Evolutionary conservation across 1,140 invertebrate genomes (phyloP).

Genomic region (Drepana arcuata): DNA sequence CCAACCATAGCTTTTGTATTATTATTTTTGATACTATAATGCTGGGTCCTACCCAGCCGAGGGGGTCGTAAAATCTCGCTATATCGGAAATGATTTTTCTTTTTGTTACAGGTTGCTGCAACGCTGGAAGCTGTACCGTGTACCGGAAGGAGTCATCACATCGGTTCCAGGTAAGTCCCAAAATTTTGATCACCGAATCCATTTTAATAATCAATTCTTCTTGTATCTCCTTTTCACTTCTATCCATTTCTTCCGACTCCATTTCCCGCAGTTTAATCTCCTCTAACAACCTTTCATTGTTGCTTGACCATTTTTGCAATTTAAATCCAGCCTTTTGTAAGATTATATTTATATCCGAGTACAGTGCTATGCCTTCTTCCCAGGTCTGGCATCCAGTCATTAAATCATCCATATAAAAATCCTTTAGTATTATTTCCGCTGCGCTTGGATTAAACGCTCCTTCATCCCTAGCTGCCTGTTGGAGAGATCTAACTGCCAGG

Average conservation of each 20-base stretch:
- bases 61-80: slow-evolving; percentile 33
- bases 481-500: not conserved
- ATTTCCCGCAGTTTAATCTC: not conserved
- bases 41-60: slow-evolving; percentile 42
- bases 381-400: not conserved
- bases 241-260: not conserved
- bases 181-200: not conserved
- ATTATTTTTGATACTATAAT: slow-evolving; percentile 39
- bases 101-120: slow-evolving; percentile 12
- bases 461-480: not conserved
- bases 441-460: not conserved
- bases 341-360: not conserved
- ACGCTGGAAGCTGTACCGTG: not conserved
- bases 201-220: not conserved
- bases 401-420: not conserved
- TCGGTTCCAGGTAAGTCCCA: not conserved
- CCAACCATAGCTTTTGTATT: slow-evolving; percentile 42
- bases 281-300: not conserved
- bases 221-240: not conserved
- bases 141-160: not conserved
- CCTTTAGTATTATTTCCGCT: not conserved
- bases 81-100: slow-evolving; percentile 21
- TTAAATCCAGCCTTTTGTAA: not conserved
- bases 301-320: not conserved
- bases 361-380: not conserved